Evolutionary conservation across 2,888 invertebrate genomes (phyloP), one percentile per base, ranked within the genome.

Genomic region (Marronus borbonicus): DNA sequence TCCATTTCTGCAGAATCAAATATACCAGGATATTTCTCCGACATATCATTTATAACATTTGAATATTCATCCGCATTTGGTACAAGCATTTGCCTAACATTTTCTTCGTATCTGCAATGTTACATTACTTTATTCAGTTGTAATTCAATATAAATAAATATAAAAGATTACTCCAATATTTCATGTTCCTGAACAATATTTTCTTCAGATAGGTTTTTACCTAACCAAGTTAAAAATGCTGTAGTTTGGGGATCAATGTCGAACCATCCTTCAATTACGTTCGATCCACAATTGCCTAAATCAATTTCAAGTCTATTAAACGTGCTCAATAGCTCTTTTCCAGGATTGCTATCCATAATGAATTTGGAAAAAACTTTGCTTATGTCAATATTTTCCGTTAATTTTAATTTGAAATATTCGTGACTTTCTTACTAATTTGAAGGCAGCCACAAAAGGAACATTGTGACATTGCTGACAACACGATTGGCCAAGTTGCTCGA

Each of bases 271-370:
- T 79, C 77, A 44, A 79, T 77, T 68, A 79, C 79, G 50, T 79
- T 75, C n/a, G 20, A 8, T 12, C 28, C 58, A 55, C 72, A 72
- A 58, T 74, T 75, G 55, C 76, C 79, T 49, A 77, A 39, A 36
- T 79, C 62, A 44, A 79, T 74, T 39, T 65, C 76, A 72, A 79
- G 66, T 28, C 44, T 68, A 74, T 58, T 31, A n/a, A 79, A 74
- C 2, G 74, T 76, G 36, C 75, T 72, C 49, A 72, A 52, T 31
- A 79, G 60, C 8, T 78, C 68, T 52, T 72, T 72, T 4, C 77
- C 70, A 14, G 50, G 52, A 17, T 50, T 70, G 60, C 44, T 62
- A 86, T 98, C 98, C 0, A 98, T 96, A 83, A 97, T 24, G 4
- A 52, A n/a, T 14, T 17, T 36, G 12, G 12, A 8, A 44, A 8